These are phyloP conservation scores for Tachystola acroxantha DNA, from an alignment of 2,888 invertebrate species.

Conservation along the genomic window DNA sequence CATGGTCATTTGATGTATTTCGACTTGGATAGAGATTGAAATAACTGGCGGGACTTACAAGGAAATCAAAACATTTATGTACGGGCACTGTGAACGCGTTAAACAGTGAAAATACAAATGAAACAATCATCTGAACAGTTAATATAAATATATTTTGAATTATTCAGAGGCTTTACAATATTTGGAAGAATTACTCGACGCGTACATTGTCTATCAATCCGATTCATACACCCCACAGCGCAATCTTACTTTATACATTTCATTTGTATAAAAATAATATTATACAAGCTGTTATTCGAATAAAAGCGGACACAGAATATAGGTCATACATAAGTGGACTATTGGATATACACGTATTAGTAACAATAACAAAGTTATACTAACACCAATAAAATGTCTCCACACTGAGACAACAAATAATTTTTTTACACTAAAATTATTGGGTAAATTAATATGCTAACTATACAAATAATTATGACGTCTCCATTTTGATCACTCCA, in stretches of 20 bases:
- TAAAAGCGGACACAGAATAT: constrained; percentile 19
- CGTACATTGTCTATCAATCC: constrained; percentile 34
- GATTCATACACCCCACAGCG: constrained; percentile 40
- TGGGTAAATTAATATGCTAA: neutral
- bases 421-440: constrained; percentile 28
- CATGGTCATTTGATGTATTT: too few relatives aligned
- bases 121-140: constrained; percentile 74
- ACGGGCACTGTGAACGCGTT: too few relatives aligned
- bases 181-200: constrained; percentile 72
- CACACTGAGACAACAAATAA: constrained; percentile 18
- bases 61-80: too few relatives aligned
- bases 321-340: constrained; percentile 8
- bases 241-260: constrained; percentile 26
- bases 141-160: constrained; percentile 79
- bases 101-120: constrained; percentile 47
- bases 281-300: constrained; percentile 45
- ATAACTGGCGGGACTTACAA: too few relatives aligned
- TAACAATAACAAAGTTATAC: constrained; percentile 33
- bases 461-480: neutral
- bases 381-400: constrained; percentile 33
- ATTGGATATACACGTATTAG: constrained; percentile 20
- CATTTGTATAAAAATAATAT: constrained; percentile 45
- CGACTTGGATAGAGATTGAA: too few relatives aligned
- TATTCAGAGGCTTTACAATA: constrained; percentile 78
- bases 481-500: too few relatives aligned